Conservation (phyloP, 2,797 vertebrate species). For the Notolabrus celidotus region DNA sequence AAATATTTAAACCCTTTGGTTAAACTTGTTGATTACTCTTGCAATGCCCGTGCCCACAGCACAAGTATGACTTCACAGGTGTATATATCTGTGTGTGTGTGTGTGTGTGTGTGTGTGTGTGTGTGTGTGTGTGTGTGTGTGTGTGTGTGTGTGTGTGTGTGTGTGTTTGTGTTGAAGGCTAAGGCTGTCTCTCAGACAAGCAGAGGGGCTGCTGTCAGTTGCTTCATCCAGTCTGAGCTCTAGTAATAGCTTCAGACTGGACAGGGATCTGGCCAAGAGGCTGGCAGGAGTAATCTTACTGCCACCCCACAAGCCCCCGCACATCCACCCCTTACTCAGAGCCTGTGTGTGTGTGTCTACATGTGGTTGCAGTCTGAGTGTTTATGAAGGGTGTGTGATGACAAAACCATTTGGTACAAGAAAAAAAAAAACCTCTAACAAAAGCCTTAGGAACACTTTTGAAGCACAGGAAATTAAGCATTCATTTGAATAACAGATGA, state of each 20-base stretch:
- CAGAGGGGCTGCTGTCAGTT: constrained; percentile 44
- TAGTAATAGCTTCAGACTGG: constrained; percentile 51
- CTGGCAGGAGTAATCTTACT: constrained; percentile 42
- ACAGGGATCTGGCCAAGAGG: constrained; percentile 35
- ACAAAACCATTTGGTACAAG: not conserved
- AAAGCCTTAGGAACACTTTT: not conserved
- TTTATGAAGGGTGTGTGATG: constrained; percentile 1
- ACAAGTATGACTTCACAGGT: not conserved
- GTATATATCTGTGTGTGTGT: not conserved
- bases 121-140: not conserved
- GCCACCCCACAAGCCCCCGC: not conserved
- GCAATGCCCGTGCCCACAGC: not conserved
- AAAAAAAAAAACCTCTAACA: not conserved
- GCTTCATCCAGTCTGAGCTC: constrained; percentile 48
- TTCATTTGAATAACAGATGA: not conserved
- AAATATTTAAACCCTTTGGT: not conserved
- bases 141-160: not conserved
- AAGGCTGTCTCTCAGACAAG: constrained; percentile 5
- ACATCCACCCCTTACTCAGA: not conserved
- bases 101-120: no score
- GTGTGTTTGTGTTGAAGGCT: not conserved
- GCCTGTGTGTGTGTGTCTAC: constrained; percentile 20
- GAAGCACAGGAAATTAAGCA: not conserved
- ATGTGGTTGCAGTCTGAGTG: constrained; percentile 10
- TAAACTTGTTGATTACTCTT: not conserved